Conservation (phyloP, 2,888 invertebrate genomes). For the Spilarctia lutea region DNA sequence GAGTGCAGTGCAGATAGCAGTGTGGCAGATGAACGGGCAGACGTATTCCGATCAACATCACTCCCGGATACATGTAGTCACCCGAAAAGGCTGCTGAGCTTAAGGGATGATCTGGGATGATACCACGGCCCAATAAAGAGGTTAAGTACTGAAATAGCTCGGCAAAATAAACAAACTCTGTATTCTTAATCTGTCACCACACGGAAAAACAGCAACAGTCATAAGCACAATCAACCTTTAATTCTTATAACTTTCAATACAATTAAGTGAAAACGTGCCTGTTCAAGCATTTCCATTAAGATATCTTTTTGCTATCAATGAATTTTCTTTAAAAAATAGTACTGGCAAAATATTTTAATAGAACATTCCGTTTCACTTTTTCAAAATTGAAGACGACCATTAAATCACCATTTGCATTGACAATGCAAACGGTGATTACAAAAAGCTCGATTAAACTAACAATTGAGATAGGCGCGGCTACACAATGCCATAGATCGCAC, state of each 20-base stretch:
- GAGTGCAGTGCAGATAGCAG: too few relatives aligned
- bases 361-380: constrained; percentile 61
- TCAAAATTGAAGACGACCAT: constrained; percentile 55
- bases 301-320: not conserved
- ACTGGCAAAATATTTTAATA: constrained; percentile 26
- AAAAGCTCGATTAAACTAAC: constrained; percentile 84
- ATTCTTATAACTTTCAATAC: not conserved
- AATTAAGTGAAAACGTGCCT: not conserved
- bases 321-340: not conserved
- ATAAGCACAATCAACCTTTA: not conserved
- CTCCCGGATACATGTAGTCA: too few relatives aligned
- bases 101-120: too few relatives aligned
- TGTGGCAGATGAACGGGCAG: too few relatives aligned
- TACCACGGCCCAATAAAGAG: too few relatives aligned
- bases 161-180: too few relatives aligned
- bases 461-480: constrained; percentile 74
- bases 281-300: too few relatives aligned
- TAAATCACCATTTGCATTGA: constrained; percentile 70
- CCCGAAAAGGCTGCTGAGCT: too few relatives aligned
- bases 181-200: too few relatives aligned
- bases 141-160: too few relatives aligned
- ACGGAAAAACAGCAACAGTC: too few relatives aligned
- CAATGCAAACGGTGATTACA: constrained; percentile 65
- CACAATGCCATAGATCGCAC: constrained; percentile 82
- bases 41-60: too few relatives aligned